Evolutionary conservation across 2,888 invertebrate genomes (phyloP).

Genomic region (Drosophila prostipennis): DNA sequence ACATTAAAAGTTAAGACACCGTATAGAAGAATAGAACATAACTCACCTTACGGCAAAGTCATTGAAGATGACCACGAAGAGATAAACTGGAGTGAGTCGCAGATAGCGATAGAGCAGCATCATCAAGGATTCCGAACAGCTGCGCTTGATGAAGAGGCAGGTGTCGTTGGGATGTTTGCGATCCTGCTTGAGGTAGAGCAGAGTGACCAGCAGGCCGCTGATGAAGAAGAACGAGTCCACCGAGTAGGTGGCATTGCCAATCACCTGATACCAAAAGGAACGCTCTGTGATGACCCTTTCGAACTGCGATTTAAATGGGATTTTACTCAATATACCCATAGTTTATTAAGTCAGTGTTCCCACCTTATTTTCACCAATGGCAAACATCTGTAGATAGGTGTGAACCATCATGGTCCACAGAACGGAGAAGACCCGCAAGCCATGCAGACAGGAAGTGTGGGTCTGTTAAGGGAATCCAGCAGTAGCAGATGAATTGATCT

Average conservation of each 20-base stretch:
- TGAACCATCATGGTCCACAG: constrained; percentile 94
- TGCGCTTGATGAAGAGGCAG: constrained; percentile 62
- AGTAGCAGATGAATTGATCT: constrained; percentile 13
- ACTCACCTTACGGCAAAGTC: constrained; percentile 87
- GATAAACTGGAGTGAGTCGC: constrained; percentile 92
- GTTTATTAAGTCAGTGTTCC: neutral
- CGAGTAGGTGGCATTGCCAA: constrained; percentile 93
- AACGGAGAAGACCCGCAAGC: constrained; percentile 91
- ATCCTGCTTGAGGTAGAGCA: constrained; percentile 88
- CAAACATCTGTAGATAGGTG: constrained; percentile 92
- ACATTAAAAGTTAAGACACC: no score
- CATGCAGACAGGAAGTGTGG: constrained; percentile 90
- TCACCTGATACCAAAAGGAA: constrained; percentile 91
- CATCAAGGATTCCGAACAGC: constrained; percentile 67
- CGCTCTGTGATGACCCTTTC: constrained; percentile 90
- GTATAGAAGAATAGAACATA: neutral
- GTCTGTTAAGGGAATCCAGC: constrained; percentile 84
- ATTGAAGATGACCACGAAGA: constrained; percentile 90
- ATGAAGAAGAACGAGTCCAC: constrained; percentile 95
- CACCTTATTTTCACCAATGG: constrained; percentile 88
- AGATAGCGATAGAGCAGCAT: constrained; percentile 87
- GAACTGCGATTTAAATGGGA: constrained; percentile 84
- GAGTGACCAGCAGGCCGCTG: constrained; percentile 91
- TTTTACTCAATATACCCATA: neutral
- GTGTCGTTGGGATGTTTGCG: constrained; percentile 81